Conservation (phyloP, 1,140 invertebrate genomes). For the Fopius arisanus region DNA sequence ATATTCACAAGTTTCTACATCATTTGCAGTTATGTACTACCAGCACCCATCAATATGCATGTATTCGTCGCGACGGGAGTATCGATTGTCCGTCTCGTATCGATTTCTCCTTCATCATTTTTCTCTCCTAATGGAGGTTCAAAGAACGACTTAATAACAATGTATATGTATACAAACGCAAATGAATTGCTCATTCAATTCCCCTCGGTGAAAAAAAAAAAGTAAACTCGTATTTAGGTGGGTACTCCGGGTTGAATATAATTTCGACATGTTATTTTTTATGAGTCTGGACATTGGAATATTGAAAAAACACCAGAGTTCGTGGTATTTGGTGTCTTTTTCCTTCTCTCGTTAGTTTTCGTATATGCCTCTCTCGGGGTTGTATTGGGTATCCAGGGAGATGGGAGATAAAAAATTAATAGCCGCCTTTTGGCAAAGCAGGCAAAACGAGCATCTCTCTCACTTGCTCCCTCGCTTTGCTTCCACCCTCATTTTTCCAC, state of each 20-base stretch:
- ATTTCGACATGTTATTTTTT: conserved; percentile 6
- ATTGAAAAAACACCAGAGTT: not conserved
- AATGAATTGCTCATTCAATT: conserved; percentile 17
- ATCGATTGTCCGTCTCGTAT: conserved; percentile 6
- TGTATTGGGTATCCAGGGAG: not conserved
- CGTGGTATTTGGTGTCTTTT: conserved; percentile 42
- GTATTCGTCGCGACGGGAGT: conserved; percentile 27
- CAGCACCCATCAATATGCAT: conserved; percentile 25
- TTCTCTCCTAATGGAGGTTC: conserved; percentile 8
- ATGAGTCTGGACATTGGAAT: not conserved
- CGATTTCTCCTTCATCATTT: conserved; percentile 27
- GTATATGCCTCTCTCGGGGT: not conserved
- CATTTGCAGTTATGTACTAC: not conserved
- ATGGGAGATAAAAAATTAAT: conserved; percentile 64
- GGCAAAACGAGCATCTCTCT: conserved; percentile 1
- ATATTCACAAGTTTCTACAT: not conserved
- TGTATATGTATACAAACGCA: conserved; percentile 11
- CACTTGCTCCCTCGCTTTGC: conserved; percentile 19
- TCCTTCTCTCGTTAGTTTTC: not conserved
- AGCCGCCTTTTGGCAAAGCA: conserved; percentile 59
- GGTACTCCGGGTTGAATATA: not conserved
- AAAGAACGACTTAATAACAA: conserved; percentile 22
- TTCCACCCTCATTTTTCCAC: not conserved
- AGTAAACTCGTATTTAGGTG: not conserved
- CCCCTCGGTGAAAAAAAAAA: conserved; percentile 8